These are phyloP conservation scores for Meliscaeva auricollis DNA, from an alignment of 2,888 invertebrate species.

Conservation along the genomic window DNA sequence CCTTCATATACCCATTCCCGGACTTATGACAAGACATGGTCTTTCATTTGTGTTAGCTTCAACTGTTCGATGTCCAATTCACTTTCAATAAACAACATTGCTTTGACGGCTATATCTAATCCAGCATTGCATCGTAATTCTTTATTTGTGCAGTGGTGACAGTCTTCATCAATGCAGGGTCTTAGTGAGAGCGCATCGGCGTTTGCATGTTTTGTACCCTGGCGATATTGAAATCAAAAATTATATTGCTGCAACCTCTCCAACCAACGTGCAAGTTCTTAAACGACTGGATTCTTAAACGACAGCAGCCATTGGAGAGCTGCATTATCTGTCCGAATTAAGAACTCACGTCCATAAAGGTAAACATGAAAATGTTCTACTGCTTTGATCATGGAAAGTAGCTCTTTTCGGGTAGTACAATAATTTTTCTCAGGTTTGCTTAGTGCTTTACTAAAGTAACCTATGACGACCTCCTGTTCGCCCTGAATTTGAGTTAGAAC, in stretches of 20 bases:
- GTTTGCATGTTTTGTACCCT: conserved; percentile 9
- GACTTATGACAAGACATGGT: conserved; percentile 1
- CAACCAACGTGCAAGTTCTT: conserved; percentile 5
- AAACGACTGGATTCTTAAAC: background rate
- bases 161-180: conserved; percentile 8
- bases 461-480: conserved; percentile 59
- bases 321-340: conserved; percentile 31
- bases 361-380: conserved; percentile 30
- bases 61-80: conserved; percentile 16
- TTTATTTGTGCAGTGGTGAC: conserved; percentile 15
- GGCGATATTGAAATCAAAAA: conserved; percentile 3
- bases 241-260: conserved; percentile 16
- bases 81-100: background rate
- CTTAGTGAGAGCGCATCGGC: conserved; percentile 12
- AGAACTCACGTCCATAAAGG: conserved; percentile 10
- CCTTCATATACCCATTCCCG: conserved; percentile 22
- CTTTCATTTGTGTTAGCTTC: background rate
- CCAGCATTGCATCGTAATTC: conserved; percentile 1
- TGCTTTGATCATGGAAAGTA: conserved; percentile 24
- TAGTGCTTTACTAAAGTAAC: conserved; percentile 16
- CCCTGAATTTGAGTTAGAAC: conserved; percentile 37
- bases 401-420: conserved; percentile 22
- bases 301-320: conserved; percentile 21
- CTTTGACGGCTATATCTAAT: background rate
- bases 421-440: conserved; percentile 22